A percentile compares a stretch with the other conserved stretches of the same genome.
phyloP scores from a whole-genome alignment of 2,888 invertebrate species.

The Lithophane semibrunnea region DNA sequence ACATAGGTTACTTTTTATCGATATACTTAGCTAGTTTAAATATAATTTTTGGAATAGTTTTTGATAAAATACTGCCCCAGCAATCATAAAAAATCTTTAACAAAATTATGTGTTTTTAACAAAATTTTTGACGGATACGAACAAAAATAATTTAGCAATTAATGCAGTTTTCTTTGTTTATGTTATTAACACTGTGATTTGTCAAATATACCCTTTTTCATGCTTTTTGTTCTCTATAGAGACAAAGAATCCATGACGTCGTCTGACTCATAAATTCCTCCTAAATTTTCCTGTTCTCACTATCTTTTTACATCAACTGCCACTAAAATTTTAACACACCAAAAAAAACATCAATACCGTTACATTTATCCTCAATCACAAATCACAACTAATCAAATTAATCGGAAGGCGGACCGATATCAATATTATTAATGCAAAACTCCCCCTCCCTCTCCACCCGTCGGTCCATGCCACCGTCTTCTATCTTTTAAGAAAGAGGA shows the following conservation, averaged over 20 bases:
- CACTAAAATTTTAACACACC: background rate
- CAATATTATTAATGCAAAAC: slow-evolving; percentile 90
- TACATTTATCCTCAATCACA: slow-evolving; percentile 75
- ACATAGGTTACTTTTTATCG: too few relatives aligned
- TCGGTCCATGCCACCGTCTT: slow-evolving; percentile 68
- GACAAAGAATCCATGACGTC: background rate
- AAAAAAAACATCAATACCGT: slow-evolving; percentile 65
- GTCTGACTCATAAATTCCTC: background rate
- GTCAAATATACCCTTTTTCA: background rate
- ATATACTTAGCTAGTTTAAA: background rate
- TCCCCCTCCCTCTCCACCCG: slow-evolving; percentile 68
- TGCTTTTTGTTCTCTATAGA: background rate
- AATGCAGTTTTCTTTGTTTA: background rate
- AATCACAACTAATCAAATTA: slow-evolving; percentile 89
- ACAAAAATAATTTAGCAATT: background rate
- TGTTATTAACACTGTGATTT: background rate
- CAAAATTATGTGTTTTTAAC: background rate
- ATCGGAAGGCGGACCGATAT: slow-evolving; percentile 87
- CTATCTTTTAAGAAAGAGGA: slow-evolving; percentile 79
- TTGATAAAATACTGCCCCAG: background rate
- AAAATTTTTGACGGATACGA: background rate
- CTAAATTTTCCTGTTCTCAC: background rate
- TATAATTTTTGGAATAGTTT: background rate
- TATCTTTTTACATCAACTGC: background rate
- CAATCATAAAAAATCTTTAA: background rate